Evolutionary conservation across 2,797 vertebrate genomes (phyloP).

Genomic region (Hylomyscus alleni): DNA sequence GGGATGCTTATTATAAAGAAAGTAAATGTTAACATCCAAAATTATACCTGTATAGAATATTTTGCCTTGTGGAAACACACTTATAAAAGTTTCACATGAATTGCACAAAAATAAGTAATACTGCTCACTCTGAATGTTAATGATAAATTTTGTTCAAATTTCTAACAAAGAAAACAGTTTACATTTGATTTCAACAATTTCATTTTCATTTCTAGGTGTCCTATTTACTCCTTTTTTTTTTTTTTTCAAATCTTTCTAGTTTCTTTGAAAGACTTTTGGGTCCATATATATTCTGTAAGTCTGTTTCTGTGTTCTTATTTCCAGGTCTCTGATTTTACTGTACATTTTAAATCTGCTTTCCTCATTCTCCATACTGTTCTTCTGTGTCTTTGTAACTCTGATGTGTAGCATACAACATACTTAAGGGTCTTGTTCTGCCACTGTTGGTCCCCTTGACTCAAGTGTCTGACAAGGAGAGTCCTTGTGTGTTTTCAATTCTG

Average conservation of each 20-base stretch:
- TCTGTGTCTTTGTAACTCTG: not conserved
- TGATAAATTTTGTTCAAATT: constrained; percentile 49
- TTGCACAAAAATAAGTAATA: constrained; percentile 16
- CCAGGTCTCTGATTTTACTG: not conserved
- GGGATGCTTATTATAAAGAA: not conserved
- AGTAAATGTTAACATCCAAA: constrained; percentile 41
- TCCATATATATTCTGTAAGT: not conserved
- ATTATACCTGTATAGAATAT: constrained; percentile 26
- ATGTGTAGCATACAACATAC: not conserved
- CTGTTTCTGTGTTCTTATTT: not conserved
- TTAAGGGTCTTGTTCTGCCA: constrained; percentile 11
- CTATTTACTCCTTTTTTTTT: not conserved
- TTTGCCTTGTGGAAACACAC: constrained; percentile 44
- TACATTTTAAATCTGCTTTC: constrained; percentile 7
- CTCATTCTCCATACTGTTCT: not conserved
- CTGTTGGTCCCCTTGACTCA: constrained; percentile 57
- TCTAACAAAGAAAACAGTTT: constrained; percentile 22
- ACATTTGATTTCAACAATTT: constrained; percentile 35
- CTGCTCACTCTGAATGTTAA: not conserved
- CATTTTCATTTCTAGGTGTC: constrained; percentile 58
- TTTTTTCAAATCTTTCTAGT: not conserved
- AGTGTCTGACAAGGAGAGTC: not conserved
- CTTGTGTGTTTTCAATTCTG: not conserved
- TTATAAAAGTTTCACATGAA: constrained; percentile 13
- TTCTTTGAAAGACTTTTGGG: constrained; percentile 20